phyloP scores from a whole-genome alignment of 2,113 vertebrate genomes.

The Leiothrix lutea region DNA sequence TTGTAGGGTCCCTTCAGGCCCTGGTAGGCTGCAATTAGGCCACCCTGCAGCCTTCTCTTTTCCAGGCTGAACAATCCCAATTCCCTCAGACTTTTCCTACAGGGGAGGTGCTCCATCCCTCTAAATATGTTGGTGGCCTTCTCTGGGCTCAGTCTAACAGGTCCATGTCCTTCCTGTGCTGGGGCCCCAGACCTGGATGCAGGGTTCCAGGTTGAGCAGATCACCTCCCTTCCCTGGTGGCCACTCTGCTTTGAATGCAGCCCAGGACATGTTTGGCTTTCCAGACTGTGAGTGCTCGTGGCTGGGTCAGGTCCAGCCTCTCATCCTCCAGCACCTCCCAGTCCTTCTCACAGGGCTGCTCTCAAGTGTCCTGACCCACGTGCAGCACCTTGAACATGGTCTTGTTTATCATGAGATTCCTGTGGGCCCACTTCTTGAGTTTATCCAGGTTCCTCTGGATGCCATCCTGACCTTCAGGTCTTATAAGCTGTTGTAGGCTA shows the following conservation, averaged over 20 bases:
- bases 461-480: not conserved
- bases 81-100: not conserved
- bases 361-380: fast-evolving
- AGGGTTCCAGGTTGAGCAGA: not conserved
- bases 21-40: not conserved
- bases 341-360: not conserved
- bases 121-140: not conserved
- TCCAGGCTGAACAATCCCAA: not conserved
- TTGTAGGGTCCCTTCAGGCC: not conserved
- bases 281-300: not conserved
- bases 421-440: not conserved
- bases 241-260: not conserved
- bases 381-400: not conserved
- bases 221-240: not conserved
- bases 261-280: not conserved
- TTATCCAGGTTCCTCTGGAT: not conserved
- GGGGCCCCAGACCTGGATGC: not conserved
- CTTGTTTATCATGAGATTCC: not conserved
- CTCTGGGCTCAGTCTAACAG: not conserved
- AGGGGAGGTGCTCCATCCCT: not conserved
- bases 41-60: not conserved
- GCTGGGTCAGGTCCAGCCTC: not conserved
- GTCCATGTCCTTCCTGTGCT: not conserved
- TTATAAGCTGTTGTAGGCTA: not conserved
- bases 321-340: not conserved